Evolutionary conservation across 1,140 invertebrate genomes (phyloP).

Genomic region (Pseudomyrmex cubaensis): DNA sequence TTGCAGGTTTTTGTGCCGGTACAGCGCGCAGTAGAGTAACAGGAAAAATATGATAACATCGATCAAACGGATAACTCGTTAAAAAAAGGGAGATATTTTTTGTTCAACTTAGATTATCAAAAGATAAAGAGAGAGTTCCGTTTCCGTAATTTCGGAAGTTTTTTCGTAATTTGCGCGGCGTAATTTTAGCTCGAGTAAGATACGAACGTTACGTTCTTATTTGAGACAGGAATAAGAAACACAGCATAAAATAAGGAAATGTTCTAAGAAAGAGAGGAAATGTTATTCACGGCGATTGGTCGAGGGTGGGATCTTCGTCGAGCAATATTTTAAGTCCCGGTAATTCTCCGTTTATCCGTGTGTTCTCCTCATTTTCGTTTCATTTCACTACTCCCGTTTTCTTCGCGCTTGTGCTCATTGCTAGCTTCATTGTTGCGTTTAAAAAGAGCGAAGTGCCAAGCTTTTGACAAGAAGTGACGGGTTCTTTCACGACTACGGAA

Average conservation of each 20-base stretch:
- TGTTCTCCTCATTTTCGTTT: constrained; percentile 15
- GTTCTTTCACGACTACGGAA: background rate
- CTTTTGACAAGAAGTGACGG: constrained; percentile 15
- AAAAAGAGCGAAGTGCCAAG: background rate
- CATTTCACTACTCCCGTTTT: constrained; percentile 1
- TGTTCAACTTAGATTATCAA: background rate
- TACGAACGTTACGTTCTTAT: constrained; percentile 7
- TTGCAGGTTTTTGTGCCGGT: background rate
- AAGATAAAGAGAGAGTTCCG: constrained; percentile 31
- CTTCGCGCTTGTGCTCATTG: background rate
- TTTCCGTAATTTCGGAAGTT: constrained; percentile 32
- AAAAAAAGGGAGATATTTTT: too few relatives aligned
- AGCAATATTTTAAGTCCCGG: constrained; percentile 48
- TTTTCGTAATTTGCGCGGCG: constrained; percentile 5
- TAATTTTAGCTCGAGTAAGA: background rate
- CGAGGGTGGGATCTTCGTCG: constrained; percentile 45
- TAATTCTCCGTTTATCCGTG: constrained; percentile 6
- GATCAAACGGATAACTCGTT: too few relatives aligned
- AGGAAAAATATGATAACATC: too few relatives aligned
- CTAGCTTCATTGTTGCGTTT: constrained; percentile 7
- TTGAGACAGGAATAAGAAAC: constrained; percentile 12
- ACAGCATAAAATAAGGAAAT: constrained; percentile 23
- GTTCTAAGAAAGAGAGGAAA: constrained; percentile 9
- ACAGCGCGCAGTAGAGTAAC: too few relatives aligned
- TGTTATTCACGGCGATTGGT: constrained; percentile 48